phyloP scores from a whole-genome alignment of 2,113 vertebrate genomes.

The Alces alces region DNA sequence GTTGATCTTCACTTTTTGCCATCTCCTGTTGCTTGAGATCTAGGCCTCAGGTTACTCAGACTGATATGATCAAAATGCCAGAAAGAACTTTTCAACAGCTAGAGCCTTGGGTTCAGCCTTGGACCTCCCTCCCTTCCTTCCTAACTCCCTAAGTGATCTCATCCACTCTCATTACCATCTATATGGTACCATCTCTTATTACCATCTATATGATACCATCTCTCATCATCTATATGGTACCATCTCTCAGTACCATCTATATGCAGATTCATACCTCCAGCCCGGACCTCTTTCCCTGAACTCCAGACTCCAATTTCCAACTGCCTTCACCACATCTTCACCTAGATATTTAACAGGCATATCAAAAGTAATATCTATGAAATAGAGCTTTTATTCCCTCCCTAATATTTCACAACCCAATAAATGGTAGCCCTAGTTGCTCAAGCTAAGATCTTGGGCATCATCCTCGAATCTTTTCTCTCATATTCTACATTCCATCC shows the following conservation, averaged over 20 bases:
- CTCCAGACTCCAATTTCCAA: conserved; percentile 1
- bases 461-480: not conserved
- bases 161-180: not conserved
- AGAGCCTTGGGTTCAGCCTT: not conserved
- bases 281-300: not conserved
- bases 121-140: not conserved
- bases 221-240: not conserved
- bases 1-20: not conserved
- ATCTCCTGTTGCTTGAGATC: not conserved
- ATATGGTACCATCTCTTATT: not conserved
- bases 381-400: not conserved
- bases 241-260: too few relatives aligned
- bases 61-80: not conserved
- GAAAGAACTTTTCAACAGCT: not conserved
- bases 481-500: not conserved
- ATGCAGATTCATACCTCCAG: not conserved
- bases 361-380: not conserved
- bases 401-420: not conserved
- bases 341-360: not conserved
- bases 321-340: not conserved
- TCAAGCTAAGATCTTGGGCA: not conserved
- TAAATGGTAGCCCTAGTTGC: not conserved
- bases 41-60: not conserved
- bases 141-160: not conserved
- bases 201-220: not conserved